Conservation (phyloP, 2,888 invertebrate species). For the Autographa gamma region DNA sequence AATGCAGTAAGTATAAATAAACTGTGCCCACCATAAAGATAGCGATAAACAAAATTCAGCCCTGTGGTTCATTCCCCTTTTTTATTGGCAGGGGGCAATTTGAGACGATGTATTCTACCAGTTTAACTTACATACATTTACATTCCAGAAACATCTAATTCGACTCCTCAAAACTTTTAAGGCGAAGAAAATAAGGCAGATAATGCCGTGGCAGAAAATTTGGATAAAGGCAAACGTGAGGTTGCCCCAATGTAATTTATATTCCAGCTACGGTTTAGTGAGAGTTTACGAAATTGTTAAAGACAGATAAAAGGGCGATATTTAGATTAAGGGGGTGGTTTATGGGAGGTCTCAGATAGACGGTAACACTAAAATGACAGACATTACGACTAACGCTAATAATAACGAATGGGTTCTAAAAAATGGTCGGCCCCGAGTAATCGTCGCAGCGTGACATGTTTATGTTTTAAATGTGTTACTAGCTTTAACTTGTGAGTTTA, state of each 20-base stretch:
- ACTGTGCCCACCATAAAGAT: conserved; percentile 86
- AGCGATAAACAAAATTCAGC: conserved; percentile 88
- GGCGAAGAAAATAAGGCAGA: conserved; percentile 48
- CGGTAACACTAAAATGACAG: conserved; percentile 77
- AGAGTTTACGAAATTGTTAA: conserved; percentile 88
- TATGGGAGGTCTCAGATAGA: conserved; percentile 79
- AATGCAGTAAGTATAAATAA: conserved; percentile 85
- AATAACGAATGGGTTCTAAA: conserved; percentile 77
- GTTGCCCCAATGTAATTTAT: conserved; percentile 82
- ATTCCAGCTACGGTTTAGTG: conserved; percentile 86
- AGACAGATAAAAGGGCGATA: conserved; percentile 87
- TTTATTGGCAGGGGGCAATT: conserved; percentile 88
- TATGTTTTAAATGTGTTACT: conserved; percentile 47
- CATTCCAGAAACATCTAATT: conserved; percentile 38
- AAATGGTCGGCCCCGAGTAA: conserved; percentile 59
- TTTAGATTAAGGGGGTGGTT: conserved; percentile 85
- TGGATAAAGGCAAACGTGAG: conserved; percentile 52
- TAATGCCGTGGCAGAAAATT: conserved; percentile 40
- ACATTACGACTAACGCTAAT: conserved; percentile 79
- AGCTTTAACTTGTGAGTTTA: conserved; percentile 21
- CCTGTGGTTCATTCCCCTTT: conserved; percentile 84
- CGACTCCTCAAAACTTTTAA: conserved; percentile 50
- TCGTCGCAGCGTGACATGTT: conserved; percentile 45
- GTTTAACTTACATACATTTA: conserved; percentile 65
- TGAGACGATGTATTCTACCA: conserved; percentile 85